Evolutionary conservation across 2,797 vertebrate genomes (phyloP).

Genomic region (Megalops cyprinoides): DNA sequence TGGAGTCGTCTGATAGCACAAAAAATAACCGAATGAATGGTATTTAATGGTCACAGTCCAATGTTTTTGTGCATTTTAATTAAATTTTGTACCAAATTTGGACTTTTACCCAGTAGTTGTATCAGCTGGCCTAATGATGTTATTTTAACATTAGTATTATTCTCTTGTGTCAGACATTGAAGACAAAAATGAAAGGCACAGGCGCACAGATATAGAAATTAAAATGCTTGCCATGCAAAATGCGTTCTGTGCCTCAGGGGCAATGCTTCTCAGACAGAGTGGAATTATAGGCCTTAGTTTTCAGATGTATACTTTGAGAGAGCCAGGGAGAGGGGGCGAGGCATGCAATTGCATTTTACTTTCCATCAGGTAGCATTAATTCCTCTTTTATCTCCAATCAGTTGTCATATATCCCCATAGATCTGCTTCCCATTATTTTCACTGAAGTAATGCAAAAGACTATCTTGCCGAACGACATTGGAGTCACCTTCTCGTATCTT

Average conservation of each 20-base stretch:
- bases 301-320: background rate
- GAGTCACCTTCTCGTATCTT: background rate
- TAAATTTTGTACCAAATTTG: background rate
- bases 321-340: background rate
- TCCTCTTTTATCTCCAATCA: conserved; percentile 1
- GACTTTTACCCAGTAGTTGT: background rate
- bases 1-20: conserved; percentile 13
- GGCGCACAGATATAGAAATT: background rate
- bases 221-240: background rate
- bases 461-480: background rate
- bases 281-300: background rate
- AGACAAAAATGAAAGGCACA: background rate
- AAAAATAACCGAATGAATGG: background rate
- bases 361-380: conserved; percentile 2
- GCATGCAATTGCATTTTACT: background rate
- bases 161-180: background rate
- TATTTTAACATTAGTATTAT: background rate
- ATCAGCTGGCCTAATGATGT: background rate
- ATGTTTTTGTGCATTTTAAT: too few species aligned
- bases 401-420: background rate
- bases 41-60: too few species aligned
- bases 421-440: background rate
- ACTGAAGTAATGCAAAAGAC: background rate
- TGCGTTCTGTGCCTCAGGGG: background rate
- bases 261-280: background rate